Base-by-base conservation (phyloP, 2,113 vertebrate genomes). In the Ceyx cyanopectus region DNA sequence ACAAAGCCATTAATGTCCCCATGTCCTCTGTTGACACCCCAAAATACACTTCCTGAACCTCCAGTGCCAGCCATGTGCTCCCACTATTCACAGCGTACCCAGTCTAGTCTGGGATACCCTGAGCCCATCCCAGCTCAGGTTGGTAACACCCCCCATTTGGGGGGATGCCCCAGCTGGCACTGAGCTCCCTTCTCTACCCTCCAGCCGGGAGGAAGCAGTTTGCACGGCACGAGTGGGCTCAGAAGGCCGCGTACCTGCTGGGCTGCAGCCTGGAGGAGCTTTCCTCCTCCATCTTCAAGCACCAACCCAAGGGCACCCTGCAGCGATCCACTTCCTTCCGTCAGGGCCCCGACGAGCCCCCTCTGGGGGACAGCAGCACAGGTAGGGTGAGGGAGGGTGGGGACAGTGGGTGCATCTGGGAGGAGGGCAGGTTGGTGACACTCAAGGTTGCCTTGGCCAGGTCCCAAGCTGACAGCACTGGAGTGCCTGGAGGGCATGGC, bases 401-500 rank as follows among this genome's bases (percentile, higher is more conserved):
- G 85, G 21, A 65, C 46, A 30, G 24, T 0, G 0, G 32, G 11
- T 73, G 80, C 21, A 46, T 56, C 41, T 29, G 0, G 20, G 22
- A 37, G 37, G 29, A 9, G 14, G 0, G 11, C 0, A 0, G 17
- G 24, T 11, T 61, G 74, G 69, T 41, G 37, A 56, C 10, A 1
- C 77, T 94, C 68, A 87, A n/a, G 7, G 6, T 86, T 87, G 77
- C 54, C 37, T 80, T 57, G 67, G 24, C 17, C 97, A 99, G 99
- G 98, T 75, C 92, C 98, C 57, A 99, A 99, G 96, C 96, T 99
- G 94, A 98, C 98, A 0, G 99, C 99, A 2, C 95, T 99, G 97
- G 99, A 99, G 94, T 99, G 99, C 96, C 93, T 99, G 96, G 99
- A 99, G 95, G 99, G 98, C 80, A 99, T 99, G 98, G 99, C 98